Conservation (phyloP, 2,888 invertebrate genomes). For the Hofmannophila pseudospretella region DNA sequence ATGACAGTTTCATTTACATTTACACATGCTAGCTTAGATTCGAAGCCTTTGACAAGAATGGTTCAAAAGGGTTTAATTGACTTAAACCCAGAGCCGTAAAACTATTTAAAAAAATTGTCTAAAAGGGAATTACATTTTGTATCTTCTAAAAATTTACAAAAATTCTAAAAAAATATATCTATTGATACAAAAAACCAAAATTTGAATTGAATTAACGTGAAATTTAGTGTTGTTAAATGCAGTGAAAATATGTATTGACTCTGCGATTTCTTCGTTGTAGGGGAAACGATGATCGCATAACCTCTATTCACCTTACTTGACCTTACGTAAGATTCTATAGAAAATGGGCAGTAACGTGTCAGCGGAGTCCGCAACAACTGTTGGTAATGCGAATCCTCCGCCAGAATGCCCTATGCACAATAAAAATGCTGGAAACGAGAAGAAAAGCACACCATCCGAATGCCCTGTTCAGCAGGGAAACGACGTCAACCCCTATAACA, state of each 20-base stretch:
- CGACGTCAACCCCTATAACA: constrained; percentile 90
- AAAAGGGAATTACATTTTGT: too few relatives aligned
- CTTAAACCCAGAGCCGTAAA: too few relatives aligned
- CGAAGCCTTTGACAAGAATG: too few relatives aligned
- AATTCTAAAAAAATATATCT: too few relatives aligned
- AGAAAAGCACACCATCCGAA: constrained; percentile 64
- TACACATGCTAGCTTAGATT: too few relatives aligned
- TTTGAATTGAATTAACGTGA: not conserved
- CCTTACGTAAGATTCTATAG: constrained; percentile 4
- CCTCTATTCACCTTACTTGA: constrained; percentile 2
- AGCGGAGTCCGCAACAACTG: constrained; percentile 44
- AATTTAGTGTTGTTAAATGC: not conserved
- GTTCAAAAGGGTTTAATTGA: too few relatives aligned
- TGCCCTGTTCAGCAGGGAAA: constrained; percentile 84
- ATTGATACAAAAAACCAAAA: too few relatives aligned
- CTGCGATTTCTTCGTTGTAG: not conserved
- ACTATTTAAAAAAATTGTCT: too few relatives aligned
- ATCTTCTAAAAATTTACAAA: too few relatives aligned
- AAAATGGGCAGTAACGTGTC: constrained; percentile 67
- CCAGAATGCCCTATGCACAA: constrained; percentile 93
- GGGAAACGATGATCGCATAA: not conserved
- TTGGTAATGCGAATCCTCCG: constrained; percentile 69
- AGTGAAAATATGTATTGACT: not conserved
- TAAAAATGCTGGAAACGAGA: constrained; percentile 45
- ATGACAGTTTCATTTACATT: too few relatives aligned